phyloP scores from a whole-genome alignment of 1,140 invertebrate genomes.

The Drosophila nasuta region DNA sequence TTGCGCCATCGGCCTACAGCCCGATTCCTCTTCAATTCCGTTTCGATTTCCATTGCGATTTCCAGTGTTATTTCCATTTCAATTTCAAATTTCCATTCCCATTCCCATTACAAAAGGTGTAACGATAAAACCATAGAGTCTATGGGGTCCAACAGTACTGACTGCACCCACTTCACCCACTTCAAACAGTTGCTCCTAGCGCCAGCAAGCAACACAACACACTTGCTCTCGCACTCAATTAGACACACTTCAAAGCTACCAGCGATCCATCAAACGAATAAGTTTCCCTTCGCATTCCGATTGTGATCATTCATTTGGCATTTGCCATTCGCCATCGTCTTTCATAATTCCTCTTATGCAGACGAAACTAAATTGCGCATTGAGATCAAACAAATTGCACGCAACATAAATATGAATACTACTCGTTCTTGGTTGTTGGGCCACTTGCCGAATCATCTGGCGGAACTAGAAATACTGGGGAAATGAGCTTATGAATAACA shows the following conservation, averaged over 20 bases:
- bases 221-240: slow-evolving; percentile 58
- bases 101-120: slow-evolving; percentile 36
- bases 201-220: slow-evolving; percentile 10
- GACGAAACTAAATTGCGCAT: slow-evolving; percentile 73
- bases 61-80: slow-evolving; percentile 52
- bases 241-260: slow-evolving; percentile 69
- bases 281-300: slow-evolving; percentile 22
- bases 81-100: slow-evolving; percentile 49
- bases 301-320: slow-evolving; percentile 25
- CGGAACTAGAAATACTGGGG: slow-evolving; percentile 42
- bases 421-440: slow-evolving; percentile 4
- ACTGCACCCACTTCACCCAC: neutral
- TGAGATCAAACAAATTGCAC: slow-evolving; percentile 83
- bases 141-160: slow-evolving; percentile 38
- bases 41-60: slow-evolving; percentile 32
- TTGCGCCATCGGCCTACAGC: slow-evolving; percentile 45
- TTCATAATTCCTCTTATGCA: slow-evolving; percentile 49
- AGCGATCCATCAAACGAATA: slow-evolving; percentile 60
- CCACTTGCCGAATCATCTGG: slow-evolving; percentile 25
- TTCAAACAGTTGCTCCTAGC: slow-evolving; percentile 34
- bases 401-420: slow-evolving; percentile 76
- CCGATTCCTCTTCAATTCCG: slow-evolving; percentile 34
- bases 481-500: slow-evolving; percentile 23
- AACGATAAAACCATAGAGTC: slow-evolving; percentile 40
- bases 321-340: slow-evolving; percentile 3